Percentiles rank a stretch among this genome's conserved stretches.
phyloP scores from a whole-genome alignment of 2,113 vertebrate genomes.

The Halcyon malimbica region DNA sequence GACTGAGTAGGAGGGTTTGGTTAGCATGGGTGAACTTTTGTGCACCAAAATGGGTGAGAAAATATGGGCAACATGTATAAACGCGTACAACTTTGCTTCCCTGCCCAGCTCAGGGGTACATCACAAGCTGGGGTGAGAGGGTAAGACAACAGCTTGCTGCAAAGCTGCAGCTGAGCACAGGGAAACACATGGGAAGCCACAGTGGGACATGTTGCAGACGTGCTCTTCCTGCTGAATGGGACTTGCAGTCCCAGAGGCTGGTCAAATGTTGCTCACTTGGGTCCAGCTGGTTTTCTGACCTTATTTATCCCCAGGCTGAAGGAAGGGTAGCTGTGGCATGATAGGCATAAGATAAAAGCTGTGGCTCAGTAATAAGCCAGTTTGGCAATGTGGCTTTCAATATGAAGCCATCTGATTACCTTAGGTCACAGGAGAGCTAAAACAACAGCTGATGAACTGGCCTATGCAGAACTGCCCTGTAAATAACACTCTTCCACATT shows the following conservation, averaged over 20 bases:
- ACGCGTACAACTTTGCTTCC: accelerated
- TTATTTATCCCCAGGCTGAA: background rate
- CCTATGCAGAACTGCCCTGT: background rate
- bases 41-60: background rate
- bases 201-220: background rate
- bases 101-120: background rate
- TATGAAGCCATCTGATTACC: accelerated
- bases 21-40: background rate
- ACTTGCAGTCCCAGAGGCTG: background rate
- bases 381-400: background rate
- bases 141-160: accelerated
- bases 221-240: background rate
- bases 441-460: background rate
- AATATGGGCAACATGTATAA: accelerated
- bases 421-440: background rate
- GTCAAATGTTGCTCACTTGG: background rate
- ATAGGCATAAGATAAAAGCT: background rate
- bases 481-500: accelerated
- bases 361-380: background rate
- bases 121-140: background rate
- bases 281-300: background rate
- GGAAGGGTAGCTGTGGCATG: background rate
- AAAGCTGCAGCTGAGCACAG: accelerated
- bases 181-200: accelerated
- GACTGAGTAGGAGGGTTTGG: background rate